phyloP scores from a whole-genome alignment of 2,888 invertebrate species.

The Alloscopus bannaensis region DNA sequence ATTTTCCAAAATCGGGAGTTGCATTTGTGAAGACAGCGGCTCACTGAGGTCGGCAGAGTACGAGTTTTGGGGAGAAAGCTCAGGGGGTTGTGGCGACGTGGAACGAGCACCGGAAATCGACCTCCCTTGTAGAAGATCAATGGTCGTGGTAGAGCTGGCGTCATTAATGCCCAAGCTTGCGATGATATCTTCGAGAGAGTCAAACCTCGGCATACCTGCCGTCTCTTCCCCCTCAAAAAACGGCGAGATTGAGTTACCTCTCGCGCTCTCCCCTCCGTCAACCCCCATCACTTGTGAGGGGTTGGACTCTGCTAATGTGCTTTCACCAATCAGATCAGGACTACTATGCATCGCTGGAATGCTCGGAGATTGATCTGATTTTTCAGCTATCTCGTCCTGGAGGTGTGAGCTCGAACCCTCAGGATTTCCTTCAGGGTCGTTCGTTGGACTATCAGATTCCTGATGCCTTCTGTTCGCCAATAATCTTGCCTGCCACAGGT shows the following conservation, averaged over 20 bases:
- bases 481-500: conserved; percentile 19
- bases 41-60: not conserved
- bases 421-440: too few species aligned
- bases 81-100: not conserved
- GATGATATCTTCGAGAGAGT: conserved; percentile 16
- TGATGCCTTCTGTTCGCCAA: not conserved
- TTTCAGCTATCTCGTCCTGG: not conserved
- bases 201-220: not conserved
- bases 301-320: not conserved
- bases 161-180: not conserved
- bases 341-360: conserved; percentile 11
- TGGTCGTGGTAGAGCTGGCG: not conserved
- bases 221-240: not conserved
- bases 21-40: not conserved
- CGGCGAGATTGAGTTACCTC: conserved; percentile 21
- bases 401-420: not conserved
- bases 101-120: not conserved
- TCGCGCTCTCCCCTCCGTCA: not conserved
- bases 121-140: not conserved
- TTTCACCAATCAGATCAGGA: not conserved
- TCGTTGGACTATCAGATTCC: not conserved
- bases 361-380: not conserved
- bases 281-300: not conserved
- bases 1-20: not conserved
- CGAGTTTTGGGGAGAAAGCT: conserved; percentile 8